Evolutionary conservation across 2,888 invertebrate genomes (phyloP).

Genomic region (Acronicta alni): DNA sequence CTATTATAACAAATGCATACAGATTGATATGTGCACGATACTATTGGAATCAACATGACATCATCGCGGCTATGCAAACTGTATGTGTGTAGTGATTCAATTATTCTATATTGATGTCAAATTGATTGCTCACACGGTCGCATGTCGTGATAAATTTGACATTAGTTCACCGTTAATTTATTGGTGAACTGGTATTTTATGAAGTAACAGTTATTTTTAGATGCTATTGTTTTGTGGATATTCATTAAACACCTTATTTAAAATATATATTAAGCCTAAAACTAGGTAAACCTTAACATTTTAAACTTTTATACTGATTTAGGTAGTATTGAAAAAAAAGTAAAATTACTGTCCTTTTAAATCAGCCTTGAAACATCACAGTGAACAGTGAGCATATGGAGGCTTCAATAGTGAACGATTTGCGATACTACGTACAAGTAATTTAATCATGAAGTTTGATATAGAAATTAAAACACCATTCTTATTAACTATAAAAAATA

Average conservation of each 20-base stretch:
- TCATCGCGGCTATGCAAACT: conserved; percentile 56
- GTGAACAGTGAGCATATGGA: too few species aligned
- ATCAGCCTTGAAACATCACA: too few species aligned
- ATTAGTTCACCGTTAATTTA: conserved; percentile 46
- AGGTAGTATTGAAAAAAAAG: too few species aligned
- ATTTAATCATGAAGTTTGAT: too few species aligned
- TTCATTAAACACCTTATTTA: not conserved
- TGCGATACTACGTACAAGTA: too few species aligned
- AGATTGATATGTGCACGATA: conserved; percentile 73
- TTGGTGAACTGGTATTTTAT: conserved; percentile 25
- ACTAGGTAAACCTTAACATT: too few species aligned
- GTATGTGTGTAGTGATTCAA: conserved; percentile 71
- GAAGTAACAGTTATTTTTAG: conserved; percentile 6
- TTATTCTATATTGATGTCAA: conserved; percentile 81
- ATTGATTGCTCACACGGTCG: conserved; percentile 66
- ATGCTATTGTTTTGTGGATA: not conserved
- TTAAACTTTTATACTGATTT: too few species aligned
- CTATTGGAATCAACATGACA: conserved; percentile 66
- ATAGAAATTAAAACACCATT: not conserved
- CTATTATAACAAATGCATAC: conserved; percentile 64
- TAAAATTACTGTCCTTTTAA: too few species aligned
- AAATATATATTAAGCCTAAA: too few species aligned
- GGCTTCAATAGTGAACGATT: too few species aligned
- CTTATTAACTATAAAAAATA: conserved; percentile 9
- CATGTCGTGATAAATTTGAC: conserved; percentile 50